Percentiles rank a stretch among this genome's conserved stretches.
Evolutionary conservation across 2,888 invertebrate genomes (phyloP).

Genomic region (Sepioteuthis lessoniana): DNA sequence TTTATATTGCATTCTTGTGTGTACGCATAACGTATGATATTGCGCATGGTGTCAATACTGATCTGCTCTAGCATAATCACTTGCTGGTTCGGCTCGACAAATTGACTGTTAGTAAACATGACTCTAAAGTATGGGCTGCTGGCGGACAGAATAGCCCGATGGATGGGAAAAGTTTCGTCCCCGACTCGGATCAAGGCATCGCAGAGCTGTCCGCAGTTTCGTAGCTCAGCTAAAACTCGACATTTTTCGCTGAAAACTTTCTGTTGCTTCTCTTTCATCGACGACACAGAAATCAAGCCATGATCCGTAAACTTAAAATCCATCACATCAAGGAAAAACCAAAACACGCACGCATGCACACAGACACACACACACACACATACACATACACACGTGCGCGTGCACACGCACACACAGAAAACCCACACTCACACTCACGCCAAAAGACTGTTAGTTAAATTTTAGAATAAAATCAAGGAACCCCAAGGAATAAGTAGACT

Average conservation of each 20-base stretch:
- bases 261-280: conserved; percentile 64
- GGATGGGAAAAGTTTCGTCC: conserved; percentile 87
- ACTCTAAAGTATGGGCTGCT: conserved; percentile 94
- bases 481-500: background rate
- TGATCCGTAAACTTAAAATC: conserved; percentile 42
- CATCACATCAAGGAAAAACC: background rate
- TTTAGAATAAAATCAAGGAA: background rate
- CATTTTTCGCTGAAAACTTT: conserved; percentile 89
- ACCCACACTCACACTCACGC: background rate
- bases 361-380: background rate
- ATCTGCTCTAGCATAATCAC: conserved; percentile 77
- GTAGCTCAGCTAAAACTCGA: conserved; percentile 87
- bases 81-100: conserved; percentile 60
- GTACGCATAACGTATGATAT: conserved; percentile 89
- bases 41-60: conserved; percentile 84
- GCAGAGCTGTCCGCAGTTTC: conserved; percentile 87
- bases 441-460: background rate
- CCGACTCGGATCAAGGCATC: conserved; percentile 87
- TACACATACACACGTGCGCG: too few species aligned
- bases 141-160: conserved; percentile 80
- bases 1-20: conserved; percentile 85
- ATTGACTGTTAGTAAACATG: conserved; percentile 86
- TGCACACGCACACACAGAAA: background rate
- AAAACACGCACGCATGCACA: background rate
- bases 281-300: background rate